A percentile compares a stretch with the other conserved stretches of the same genome.
phyloP scores from a whole-genome alignment of 2,888 invertebrate genomes.

The Junonia oenone region DNA sequence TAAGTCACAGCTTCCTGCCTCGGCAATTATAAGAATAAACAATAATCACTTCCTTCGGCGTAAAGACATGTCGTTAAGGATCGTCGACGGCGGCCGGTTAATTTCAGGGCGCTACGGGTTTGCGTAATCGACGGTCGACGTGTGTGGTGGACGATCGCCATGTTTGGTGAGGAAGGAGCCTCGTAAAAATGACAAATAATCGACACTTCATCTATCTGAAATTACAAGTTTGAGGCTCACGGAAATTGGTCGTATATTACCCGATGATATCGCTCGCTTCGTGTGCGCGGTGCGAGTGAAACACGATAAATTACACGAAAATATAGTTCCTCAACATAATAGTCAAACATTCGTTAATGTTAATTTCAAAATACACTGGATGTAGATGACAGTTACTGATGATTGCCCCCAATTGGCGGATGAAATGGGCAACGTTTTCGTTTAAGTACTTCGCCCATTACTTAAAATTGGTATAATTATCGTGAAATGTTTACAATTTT shows the following conservation, averaged over 20 bases:
- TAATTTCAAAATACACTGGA: slow-evolving; percentile 3
- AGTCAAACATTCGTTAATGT: slow-evolving; percentile 1
- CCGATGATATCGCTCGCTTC: slow-evolving; percentile 7
- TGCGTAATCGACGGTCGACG: slow-evolving; percentile 56
- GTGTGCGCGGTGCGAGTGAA: slow-evolving; percentile 4
- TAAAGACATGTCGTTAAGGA: slow-evolving; percentile 54
- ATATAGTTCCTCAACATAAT: slow-evolving; percentile 10
- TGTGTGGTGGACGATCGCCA: slow-evolving; percentile 55
- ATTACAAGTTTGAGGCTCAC: slow-evolving; percentile 34
- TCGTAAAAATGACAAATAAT: slow-evolving; percentile 36
- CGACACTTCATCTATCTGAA: slow-evolving; percentile 43
- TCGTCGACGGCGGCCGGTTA: slow-evolving; percentile 49
- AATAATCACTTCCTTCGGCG: slow-evolving; percentile 72
- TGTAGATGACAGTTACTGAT: slow-evolving; percentile 2
- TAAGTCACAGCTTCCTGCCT: slow-evolving; percentile 54
- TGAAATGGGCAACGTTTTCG: slow-evolving; percentile 1
- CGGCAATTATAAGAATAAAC: slow-evolving; percentile 73
- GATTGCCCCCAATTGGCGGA: slow-evolving; percentile 4
- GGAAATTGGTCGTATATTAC: slow-evolving; percentile 23
- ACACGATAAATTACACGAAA: neutral
- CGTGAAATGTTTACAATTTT: slow-evolving; percentile 9
- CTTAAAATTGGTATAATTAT: slow-evolving; percentile 9
- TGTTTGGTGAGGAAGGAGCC: slow-evolving; percentile 47
- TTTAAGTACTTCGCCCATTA: slow-evolving; percentile 3
- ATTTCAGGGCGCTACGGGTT: slow-evolving; percentile 38